Percentiles rank a stretch among this genome's conserved stretches.
Evolutionary conservation across 2,797 vertebrate genomes (phyloP).

Genomic region (Clarias platycephalus): DNA sequence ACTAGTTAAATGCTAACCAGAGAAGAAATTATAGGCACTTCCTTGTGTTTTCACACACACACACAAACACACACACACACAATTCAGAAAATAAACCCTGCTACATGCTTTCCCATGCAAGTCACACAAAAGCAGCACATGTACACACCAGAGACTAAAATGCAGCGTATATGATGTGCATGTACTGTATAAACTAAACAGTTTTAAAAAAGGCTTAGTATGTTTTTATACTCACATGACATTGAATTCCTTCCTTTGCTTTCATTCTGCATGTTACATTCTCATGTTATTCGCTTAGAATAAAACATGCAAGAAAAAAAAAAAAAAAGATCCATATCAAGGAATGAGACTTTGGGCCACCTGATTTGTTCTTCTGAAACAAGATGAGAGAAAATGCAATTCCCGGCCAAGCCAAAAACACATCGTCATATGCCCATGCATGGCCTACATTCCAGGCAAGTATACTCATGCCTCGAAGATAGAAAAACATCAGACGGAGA

Average conservation of each 20-base stretch:
- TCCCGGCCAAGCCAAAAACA: neutral
- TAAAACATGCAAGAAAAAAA: neutral
- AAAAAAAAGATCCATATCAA: constrained; percentile 7
- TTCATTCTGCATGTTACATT: constrained; percentile 2
- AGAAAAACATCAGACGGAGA: constrained; percentile 28
- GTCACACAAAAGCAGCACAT: neutral
- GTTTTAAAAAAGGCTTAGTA: neutral
- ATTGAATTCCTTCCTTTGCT: constrained; percentile 10
- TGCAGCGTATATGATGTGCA: neutral
- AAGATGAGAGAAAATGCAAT: neutral
- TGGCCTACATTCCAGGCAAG: constrained; percentile 53
- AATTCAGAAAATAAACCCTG: neutral
- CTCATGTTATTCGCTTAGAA: neutral
- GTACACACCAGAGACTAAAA: neutral
- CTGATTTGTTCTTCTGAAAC: constrained; percentile 20
- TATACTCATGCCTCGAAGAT: constrained; percentile 45
- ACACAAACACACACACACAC: neutral
- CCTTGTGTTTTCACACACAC: constrained; percentile 1
- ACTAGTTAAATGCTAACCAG: constrained; percentile 48
- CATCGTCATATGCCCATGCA: constrained; percentile 37
- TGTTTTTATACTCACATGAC: neutral
- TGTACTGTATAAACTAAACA: neutral
- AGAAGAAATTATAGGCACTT: constrained; percentile 30
- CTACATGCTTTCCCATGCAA: neutral
- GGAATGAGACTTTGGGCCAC: neutral